phyloP scores from a whole-genome alignment of 2,797 vertebrate genomes.

The Halcyon smyrnensis region DNA sequence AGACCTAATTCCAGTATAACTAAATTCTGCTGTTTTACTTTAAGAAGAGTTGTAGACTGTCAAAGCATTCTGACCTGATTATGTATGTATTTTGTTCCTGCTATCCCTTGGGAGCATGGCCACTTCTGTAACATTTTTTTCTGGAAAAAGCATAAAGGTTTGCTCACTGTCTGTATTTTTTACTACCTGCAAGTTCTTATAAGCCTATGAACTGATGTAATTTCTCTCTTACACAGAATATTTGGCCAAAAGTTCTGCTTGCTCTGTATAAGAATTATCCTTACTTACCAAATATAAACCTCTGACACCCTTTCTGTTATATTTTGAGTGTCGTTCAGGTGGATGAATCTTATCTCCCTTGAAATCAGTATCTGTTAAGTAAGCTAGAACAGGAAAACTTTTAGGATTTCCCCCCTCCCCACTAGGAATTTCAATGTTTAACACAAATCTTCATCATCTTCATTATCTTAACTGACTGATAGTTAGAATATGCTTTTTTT shows the following conservation, averaged over 20 bases:
- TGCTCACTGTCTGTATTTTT: background rate
- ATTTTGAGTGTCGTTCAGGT: background rate
- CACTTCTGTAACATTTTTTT: background rate
- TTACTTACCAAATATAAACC: background rate
- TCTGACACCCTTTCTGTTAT: background rate
- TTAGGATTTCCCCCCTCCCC: background rate
- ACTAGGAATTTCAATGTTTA: background rate
- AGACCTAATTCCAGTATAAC: background rate
- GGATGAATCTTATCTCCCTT: background rate
- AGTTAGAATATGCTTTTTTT: background rate
- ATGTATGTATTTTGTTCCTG: background rate
- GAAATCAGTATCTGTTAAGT: background rate
- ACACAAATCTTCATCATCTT: background rate
- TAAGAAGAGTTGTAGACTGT: background rate
- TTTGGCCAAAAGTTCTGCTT: background rate
- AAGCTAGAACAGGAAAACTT: background rate
- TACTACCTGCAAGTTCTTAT: background rate
- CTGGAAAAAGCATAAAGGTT: background rate
- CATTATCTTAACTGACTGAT: background rate
- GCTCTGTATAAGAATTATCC: background rate
- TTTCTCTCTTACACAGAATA: background rate
- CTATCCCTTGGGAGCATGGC: accelerated
- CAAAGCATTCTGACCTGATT: background rate
- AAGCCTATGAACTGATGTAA: background rate
- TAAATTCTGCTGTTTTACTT: background rate